Base-by-base conservation (phyloP, 2,888 invertebrate genomes). In the Megamerina dolium region DNA sequence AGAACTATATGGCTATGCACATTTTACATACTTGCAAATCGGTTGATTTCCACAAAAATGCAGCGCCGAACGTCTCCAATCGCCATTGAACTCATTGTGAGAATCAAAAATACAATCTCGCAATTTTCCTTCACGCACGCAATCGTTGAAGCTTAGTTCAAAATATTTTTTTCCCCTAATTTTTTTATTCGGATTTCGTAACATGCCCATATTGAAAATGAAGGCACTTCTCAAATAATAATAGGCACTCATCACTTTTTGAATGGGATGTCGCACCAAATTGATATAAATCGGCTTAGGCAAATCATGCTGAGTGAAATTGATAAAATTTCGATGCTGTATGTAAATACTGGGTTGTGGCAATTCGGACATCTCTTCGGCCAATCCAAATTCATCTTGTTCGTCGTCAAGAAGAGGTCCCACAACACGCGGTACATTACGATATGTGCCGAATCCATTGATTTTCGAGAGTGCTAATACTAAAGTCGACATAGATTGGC, bases 251-350 rank as follows among this genome's bases (percentile, higher is more conserved):
- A 88, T 88, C 10, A 88, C 85, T 30, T 88, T 76, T 67, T 89
- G 88, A 32, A 89, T 81, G 1, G 89, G 89, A 69, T 90, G 88
- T 18, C 89, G 78, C 2, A 89, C 86, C 53, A 89, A 74, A 72
- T 90, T 90, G 56, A 90, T 82, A 72, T 89, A 89, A 60, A 89
- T 87, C 2, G 88, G 88, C 59, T 82, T 79, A 2, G 85, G 84
- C 54, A 82, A 75, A 37, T 83, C 81, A 63, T 77, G 85, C 58
- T 81, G 79, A 35, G 86, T 83, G 58, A 91, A 88, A 67, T 91
- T 88, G 18, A 89, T 85, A 72, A 87, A 88, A 68, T 87, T 88
- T 26, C 88, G 85, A 61, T 92, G 91, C 63, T 90, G 87, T 55
- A 87, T 82, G 69, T 87, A 90, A 12, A 85, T 84, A 1, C 83